Evolutionary conservation across 2,797 vertebrate species (phyloP).

Genomic region (Tenualosa thibaudeaui): DNA sequence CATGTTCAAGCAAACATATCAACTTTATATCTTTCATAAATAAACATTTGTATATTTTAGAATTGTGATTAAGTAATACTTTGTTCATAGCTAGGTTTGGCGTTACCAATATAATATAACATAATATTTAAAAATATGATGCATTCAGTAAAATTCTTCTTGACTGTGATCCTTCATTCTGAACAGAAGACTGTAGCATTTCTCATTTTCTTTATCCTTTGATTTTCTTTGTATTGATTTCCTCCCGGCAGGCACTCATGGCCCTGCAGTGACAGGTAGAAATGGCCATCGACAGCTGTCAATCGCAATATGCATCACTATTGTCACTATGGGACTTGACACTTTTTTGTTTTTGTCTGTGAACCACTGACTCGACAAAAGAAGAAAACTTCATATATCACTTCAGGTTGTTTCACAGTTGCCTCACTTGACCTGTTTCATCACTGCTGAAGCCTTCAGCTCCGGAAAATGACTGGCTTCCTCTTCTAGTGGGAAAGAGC

Average conservation of each 20-base stretch:
- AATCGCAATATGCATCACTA: background rate
- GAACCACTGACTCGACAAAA: background rate
- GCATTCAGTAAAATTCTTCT: background rate
- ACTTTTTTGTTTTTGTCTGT: background rate
- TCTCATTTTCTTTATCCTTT: background rate
- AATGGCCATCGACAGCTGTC: conserved; percentile 22
- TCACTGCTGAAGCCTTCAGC: background rate
- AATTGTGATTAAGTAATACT: too few species aligned
- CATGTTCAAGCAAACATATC: too few species aligned
- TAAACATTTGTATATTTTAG: too few species aligned
- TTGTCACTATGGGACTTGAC: background rate
- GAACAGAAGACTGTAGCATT: background rate
- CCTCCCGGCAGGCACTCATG: background rate
- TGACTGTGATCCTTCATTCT: background rate
- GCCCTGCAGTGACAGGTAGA: background rate
- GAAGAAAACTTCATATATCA: conserved; percentile 45
- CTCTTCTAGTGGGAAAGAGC: background rate
- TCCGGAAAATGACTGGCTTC: background rate
- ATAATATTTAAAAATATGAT: background rate
- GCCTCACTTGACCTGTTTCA: conserved; percentile 7
- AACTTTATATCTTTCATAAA: too few species aligned
- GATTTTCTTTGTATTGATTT: background rate
- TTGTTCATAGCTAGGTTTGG: too few species aligned
- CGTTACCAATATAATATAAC: background rate
- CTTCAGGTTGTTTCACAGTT: background rate